phyloP scores from a whole-genome alignment of 2,797 vertebrate species.

The Rhadinocentrus ornatus region DNA sequence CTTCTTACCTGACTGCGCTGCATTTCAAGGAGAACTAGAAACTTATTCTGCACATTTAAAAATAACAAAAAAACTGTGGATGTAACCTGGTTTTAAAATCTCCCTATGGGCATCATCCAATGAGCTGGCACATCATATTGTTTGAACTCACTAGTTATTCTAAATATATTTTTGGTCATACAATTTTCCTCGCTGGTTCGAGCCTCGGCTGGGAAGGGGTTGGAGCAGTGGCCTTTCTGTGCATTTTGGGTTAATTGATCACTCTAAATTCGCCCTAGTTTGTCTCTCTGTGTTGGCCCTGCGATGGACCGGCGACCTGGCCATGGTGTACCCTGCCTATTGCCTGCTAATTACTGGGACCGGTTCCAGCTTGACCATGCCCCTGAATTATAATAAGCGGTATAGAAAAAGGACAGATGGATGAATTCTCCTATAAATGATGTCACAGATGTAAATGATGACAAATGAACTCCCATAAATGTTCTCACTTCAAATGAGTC shows the following conservation, averaged over 20 bases:
- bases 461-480: conserved; percentile 18
- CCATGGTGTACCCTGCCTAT: too few species aligned
- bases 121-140: conserved; percentile 58
- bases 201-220: too few species aligned
- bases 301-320: too few species aligned
- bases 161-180: conserved; percentile 39
- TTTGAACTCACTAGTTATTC: conserved; percentile 29
- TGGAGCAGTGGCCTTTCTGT: too few species aligned
- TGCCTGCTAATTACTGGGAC: too few species aligned
- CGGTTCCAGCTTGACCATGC: too few species aligned
- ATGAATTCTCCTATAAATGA: conserved; percentile 25
- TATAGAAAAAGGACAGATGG: too few species aligned
- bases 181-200: conserved; percentile 19
- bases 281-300: too few species aligned
- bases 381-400: too few species aligned
- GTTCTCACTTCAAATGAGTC: conserved; percentile 43
- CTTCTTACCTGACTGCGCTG: conserved; percentile 21
- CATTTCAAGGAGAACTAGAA: conserved; percentile 18
- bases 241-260: too few species aligned
- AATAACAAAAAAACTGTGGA: conserved; percentile 50
- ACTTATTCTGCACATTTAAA: conserved; percentile 41
- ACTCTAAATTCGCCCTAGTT: too few species aligned
- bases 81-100: conserved; percentile 42
- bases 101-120: conserved; percentile 30
- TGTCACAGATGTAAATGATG: conserved; percentile 47